Base-by-base conservation (phyloP, 2,888 invertebrate species). In the Pandemis heparana region DNA sequence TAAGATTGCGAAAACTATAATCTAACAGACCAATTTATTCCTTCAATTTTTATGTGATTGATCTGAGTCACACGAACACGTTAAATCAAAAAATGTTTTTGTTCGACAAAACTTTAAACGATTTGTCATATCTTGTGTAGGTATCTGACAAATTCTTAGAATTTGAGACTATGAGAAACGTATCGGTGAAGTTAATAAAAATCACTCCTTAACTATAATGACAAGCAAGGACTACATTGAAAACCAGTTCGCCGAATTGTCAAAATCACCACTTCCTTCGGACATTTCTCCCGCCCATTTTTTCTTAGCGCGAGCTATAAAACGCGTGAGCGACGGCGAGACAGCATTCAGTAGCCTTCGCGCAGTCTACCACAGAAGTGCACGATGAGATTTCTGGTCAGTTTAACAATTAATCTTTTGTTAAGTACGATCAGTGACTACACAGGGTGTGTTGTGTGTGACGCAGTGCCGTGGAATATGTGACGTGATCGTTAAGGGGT, bases 351-450 rank as follows among this genome's bases (percentile, higher is more conserved):
- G 94, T 94, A 94, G 94, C 93, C 88, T 87, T 90, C 92, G 92
- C 83, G 94, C 94, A 94, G 94, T 94, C 94, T 91, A 89, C 85
- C 81, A 92, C 92, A 91, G 94, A 94, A 94, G 92, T 94, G 92
- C 94, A 93, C 83, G 92, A 94, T 94, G 93, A 92, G 93, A 94
- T 87, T 94, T 90, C 93, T 94, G 92, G 92, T 94, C 84, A 90
- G 94, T 92, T 87, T 43, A 38, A 51, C 23, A 16, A 61, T 39
- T 39, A 61, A 39, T 61, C 38, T 16, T 18, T 38, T n/a, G 61
- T 23, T 14, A 6, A 12, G 38, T 38, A 14, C 60, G 12, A 60
- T 32, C 23, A 32, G 60, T 39, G 61, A 39, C n/a, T 18, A 16
- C 39, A n/a, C 8, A 32, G 39, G 39, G 38, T 61, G 61, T 61